phyloP scores from a whole-genome alignment of 2,797 vertebrate genomes.

The Silurus lanzhouensis region DNA sequence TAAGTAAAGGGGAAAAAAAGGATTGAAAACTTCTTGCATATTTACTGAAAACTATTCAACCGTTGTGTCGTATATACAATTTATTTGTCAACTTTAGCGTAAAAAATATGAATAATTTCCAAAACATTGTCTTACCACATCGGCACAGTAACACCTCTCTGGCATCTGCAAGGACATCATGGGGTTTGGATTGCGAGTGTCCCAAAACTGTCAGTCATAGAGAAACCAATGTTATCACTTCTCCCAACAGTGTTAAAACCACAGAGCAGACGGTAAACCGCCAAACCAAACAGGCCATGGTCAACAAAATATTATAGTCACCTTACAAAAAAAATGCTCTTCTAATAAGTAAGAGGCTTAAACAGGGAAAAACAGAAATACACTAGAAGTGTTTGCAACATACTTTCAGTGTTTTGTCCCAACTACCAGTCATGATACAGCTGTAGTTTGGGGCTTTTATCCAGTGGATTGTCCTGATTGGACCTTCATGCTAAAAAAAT shows the following conservation, averaged over 20 bases:
- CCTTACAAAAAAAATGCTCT: background rate
- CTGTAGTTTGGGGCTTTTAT: slow-evolving; percentile 99
- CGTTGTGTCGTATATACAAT: background rate
- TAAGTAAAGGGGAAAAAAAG: background rate
- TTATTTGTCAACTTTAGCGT: background rate
- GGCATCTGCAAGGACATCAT: slow-evolving; percentile 97
- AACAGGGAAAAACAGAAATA: background rate
- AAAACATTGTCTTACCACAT: slow-evolving; percentile 84
- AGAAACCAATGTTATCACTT: slow-evolving; percentile 13
- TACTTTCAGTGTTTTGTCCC: slow-evolving; percentile 99
- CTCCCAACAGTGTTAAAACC: background rate
- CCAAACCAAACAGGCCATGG: background rate
- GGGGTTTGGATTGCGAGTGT: slow-evolving; percentile 93
- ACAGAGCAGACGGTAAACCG: background rate
- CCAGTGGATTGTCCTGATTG: slow-evolving; percentile 96
- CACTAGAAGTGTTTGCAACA: background rate
- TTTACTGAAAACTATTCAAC: background rate
- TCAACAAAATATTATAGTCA: background rate
- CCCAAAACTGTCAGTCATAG: slow-evolving; percentile 86
- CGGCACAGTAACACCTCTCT: slow-evolving; percentile 94
- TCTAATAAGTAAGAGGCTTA: background rate
- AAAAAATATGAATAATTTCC: background rate
- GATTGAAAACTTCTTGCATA: background rate
- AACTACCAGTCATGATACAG: slow-evolving; percentile 97
- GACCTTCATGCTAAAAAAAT: slow-evolving; percentile 87